phyloP scores from a whole-genome alignment of 2,797 vertebrate species.

The Enteromius anoplus region DNA sequence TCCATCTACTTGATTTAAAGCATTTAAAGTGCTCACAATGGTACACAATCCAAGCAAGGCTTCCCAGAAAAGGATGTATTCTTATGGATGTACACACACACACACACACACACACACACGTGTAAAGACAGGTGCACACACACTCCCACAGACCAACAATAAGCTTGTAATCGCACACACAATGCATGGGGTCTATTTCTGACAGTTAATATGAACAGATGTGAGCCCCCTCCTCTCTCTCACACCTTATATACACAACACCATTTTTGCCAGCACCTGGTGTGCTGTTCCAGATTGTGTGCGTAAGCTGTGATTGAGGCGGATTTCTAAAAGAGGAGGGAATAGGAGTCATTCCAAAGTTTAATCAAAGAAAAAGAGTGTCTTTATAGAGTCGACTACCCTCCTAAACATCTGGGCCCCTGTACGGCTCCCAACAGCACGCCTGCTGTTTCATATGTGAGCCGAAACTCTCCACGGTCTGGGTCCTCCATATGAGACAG shows the following conservation, averaged over 20 bases:
- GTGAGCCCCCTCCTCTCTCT: slow-evolving; percentile 3
- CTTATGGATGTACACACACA: background rate
- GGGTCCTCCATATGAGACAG: slow-evolving; percentile 60
- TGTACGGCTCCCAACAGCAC: slow-evolving; percentile 57
- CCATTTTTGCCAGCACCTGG: slow-evolving; percentile 28
- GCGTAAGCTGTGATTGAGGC: slow-evolving; percentile 40
- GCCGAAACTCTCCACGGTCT: slow-evolving; percentile 63
- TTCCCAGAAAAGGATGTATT: background rate
- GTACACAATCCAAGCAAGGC: background rate
- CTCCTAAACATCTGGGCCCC: slow-evolving; percentile 73
- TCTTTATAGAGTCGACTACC: slow-evolving; percentile 64
- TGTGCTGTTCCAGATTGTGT: slow-evolving; percentile 46
- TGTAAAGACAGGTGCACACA: slow-evolving; percentile 18
- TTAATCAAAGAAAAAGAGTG: slow-evolving; percentile 71
- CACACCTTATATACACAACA: slow-evolving; percentile 34
- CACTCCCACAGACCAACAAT: slow-evolving; percentile 28
- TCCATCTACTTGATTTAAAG: background rate
- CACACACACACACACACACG: background rate
- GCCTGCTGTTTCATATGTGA: slow-evolving; percentile 57
- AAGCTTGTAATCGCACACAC: slow-evolving; percentile 17
- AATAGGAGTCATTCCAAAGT: slow-evolving; percentile 68
- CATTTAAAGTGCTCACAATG: background rate
- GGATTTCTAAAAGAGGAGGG: slow-evolving; percentile 57
- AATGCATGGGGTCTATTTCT: slow-evolving; percentile 19
- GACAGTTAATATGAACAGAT: slow-evolving; percentile 39